These are phyloP conservation scores for Sebastes cheni DNA, from an alignment of 2,797 vertebrate species.

Conservation along the genomic window DNA sequence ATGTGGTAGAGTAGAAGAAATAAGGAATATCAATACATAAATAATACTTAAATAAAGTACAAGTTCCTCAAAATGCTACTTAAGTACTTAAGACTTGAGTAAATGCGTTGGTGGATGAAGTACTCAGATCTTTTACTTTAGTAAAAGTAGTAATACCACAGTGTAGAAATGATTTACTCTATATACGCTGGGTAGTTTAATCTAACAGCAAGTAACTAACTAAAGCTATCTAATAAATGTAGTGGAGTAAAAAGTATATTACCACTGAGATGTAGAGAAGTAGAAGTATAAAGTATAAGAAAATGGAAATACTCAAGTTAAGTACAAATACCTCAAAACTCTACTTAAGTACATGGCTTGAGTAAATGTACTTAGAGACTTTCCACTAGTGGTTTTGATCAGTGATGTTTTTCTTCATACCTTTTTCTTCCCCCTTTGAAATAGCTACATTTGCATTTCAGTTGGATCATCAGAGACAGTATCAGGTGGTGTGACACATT, in stretches of 20 bases:
- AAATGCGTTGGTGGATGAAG: not conserved
- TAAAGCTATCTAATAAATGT: too few relatives aligned
- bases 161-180: too few relatives aligned
- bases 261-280: too few relatives aligned
- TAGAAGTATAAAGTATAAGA: too few relatives aligned
- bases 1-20: not conserved
- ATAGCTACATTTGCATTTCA: not conserved
- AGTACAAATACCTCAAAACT: not conserved
- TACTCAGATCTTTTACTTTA: too few relatives aligned
- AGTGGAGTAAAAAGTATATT: too few relatives aligned
- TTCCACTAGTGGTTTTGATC: not conserved
- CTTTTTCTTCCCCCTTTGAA: not conserved
- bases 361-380: not conserved
- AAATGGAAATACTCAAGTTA: not conserved
- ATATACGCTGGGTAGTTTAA: too few relatives aligned
- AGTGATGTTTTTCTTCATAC: not conserved
- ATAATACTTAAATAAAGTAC: not conserved
- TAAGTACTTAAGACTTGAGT: too few relatives aligned
- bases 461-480: not conserved
- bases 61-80: not conserved
- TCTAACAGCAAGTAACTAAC: too few relatives aligned
- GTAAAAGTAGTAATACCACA: too few relatives aligned
- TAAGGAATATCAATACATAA: not conserved
- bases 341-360: too few relatives aligned
- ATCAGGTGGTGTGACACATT: constrained; percentile 9